phyloP scores from a whole-genome alignment of 2,113 vertebrate species.

The Sakesphorus luctuosus region DNA sequence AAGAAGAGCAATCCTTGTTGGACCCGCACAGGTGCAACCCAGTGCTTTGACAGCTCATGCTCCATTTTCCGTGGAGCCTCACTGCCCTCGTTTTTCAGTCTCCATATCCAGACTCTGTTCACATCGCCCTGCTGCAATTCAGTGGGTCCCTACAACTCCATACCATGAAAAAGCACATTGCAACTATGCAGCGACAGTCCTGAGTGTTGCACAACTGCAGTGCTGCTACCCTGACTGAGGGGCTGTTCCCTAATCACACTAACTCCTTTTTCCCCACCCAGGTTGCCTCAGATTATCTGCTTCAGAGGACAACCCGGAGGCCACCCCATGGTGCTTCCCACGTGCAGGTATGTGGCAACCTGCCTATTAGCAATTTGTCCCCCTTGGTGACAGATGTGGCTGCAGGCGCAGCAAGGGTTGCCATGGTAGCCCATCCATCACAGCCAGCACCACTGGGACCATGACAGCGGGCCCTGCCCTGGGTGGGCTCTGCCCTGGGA shows the following conservation, averaged over 20 bases:
- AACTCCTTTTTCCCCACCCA: not conserved
- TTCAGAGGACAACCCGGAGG: not conserved
- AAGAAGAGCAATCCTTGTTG: not conserved
- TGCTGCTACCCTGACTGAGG: rapidly evolving
- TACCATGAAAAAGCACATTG: not conserved
- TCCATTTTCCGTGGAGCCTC: not conserved
- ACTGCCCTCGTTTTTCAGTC: not conserved
- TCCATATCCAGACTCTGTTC: not conserved
- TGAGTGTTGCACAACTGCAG: not conserved
- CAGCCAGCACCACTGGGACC: not conserved
- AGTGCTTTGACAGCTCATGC: not conserved
- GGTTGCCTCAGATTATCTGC: not conserved
- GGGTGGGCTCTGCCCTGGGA: not conserved
- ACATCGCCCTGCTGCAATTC: not conserved
- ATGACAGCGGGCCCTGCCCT: not conserved
- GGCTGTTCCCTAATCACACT: not conserved
- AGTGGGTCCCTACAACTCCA: rapidly evolving
- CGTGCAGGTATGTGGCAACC: not conserved
- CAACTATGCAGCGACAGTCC: not conserved
- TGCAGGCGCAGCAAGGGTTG: not conserved
- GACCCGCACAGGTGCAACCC: not conserved
- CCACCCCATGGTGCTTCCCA: not conserved
- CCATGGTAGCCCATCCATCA: conserved; percentile 51
- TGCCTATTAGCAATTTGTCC: not conserved
- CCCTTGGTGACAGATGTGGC: not conserved